These are phyloP conservation scores for Belgica antarctica DNA, from an alignment of 2,888 invertebrate genomes.

Conservation along the genomic window DNA sequence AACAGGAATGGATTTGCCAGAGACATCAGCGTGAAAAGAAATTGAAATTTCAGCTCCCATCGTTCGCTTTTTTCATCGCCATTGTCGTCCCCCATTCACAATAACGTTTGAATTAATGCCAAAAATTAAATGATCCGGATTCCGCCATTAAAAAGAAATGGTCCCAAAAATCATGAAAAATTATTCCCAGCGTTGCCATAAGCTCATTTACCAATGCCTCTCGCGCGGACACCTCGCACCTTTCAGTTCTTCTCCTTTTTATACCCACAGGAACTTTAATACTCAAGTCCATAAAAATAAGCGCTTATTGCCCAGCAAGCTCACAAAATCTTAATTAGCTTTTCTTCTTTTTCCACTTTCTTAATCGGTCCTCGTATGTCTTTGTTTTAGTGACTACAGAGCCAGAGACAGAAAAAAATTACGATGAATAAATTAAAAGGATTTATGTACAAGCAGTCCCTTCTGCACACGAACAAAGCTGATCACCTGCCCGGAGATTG, in stretches of 20 bases:
- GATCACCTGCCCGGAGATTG: constrained; percentile 33
- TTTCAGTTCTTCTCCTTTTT: neutral
- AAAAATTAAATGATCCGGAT: constrained; percentile 43
- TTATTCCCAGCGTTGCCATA: constrained; percentile 21
- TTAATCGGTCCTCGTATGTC: neutral
- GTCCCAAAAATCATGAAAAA: constrained; percentile 31
- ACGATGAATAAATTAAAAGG: neutral
- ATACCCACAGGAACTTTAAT: constrained; percentile 2
- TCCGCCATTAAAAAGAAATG: constrained; percentile 35
- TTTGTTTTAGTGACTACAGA: neutral
- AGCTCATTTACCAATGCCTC: constrained; percentile 29
- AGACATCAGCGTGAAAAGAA: constrained; percentile 27
- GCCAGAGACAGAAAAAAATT: neutral
- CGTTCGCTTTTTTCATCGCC: neutral
- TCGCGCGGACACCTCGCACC: neutral
- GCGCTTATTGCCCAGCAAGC: neutral
- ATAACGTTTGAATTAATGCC: constrained; percentile 41
- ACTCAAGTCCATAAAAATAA: constrained; percentile 13
- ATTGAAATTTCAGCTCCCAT: constrained; percentile 37
- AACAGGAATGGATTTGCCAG: constrained; percentile 36
- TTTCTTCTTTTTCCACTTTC: neutral
- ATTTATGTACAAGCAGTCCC: constrained; percentile 7
- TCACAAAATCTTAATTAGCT: constrained; percentile 2
- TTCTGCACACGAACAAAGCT: constrained; percentile 12
- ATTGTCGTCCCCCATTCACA: constrained; percentile 2